These are phyloP conservation scores for Xiphorhynchus erythropygius DNA, from an alignment of 2,797 vertebrate species.

Conservation along the genomic window DNA sequence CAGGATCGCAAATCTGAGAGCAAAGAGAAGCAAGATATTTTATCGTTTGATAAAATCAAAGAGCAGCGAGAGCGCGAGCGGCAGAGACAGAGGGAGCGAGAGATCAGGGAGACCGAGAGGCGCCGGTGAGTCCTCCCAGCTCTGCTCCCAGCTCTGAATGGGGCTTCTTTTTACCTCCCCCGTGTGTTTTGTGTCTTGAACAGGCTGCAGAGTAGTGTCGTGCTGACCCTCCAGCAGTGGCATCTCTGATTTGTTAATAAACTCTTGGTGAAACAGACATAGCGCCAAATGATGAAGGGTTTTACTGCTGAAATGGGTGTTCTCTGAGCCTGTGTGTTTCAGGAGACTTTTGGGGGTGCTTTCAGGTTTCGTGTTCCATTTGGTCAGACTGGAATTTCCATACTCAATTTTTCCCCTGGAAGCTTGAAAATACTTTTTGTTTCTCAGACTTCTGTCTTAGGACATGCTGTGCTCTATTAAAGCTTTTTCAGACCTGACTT, in stretches of 20 bases:
- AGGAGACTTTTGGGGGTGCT: not conserved
- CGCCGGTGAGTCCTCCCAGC: slow-evolving; percentile 76
- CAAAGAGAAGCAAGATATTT: slow-evolving; percentile 92
- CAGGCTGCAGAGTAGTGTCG: not conserved
- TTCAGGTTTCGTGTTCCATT: not conserved
- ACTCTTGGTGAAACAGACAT: not conserved
- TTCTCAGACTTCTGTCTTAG: not conserved
- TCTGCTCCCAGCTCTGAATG: rapidly evolving
- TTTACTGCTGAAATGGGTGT: rapidly evolving
- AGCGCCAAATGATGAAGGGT: not conserved
- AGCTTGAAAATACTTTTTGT: not conserved
- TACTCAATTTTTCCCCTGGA: not conserved
- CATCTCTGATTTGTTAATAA: not conserved
- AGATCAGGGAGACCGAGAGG: slow-evolving; percentile 91
- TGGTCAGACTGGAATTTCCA: not conserved
- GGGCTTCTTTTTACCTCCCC: not conserved
- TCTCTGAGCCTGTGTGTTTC: not conserved
- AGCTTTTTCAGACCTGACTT: not conserved
- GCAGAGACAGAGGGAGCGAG: slow-evolving; percentile 91
- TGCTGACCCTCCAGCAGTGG: not conserved
- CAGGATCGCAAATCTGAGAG: slow-evolving; percentile 89
- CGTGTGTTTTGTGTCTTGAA: not conserved
- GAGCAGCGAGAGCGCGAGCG: slow-evolving; percentile 93
- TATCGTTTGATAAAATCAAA: slow-evolving; percentile 98
- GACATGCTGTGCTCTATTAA: rapidly evolving